Evolutionary conservation across 37 sponge, comb jelly and placozoan genomes (phyloP), one percentile per base, ranked within the genome.

Genomic region (Cladorhizidae sp.): DNA sequence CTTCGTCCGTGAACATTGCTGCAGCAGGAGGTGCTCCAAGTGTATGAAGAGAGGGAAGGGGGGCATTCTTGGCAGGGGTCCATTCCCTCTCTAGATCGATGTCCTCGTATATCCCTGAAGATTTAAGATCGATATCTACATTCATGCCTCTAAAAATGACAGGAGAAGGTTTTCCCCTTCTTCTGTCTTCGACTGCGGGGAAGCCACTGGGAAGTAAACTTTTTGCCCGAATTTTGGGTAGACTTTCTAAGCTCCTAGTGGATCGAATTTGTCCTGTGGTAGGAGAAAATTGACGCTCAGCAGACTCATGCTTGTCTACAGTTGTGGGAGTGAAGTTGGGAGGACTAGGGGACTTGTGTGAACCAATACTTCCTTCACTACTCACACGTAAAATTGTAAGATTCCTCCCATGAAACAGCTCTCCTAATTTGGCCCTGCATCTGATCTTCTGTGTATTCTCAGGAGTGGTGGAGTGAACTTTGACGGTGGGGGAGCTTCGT

Each of bases 401-500:
- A 54, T 20, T 20, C 12, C 17, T 12, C 55, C 17, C 69, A 26
- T n/a, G 29, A 64, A 64, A n/a, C 8, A 23, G 23, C 28, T 26
- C 9, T 9, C 28, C 29, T 9, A 23, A 23, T 64, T 64, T 25
- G 9, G 8, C 21, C 28, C 12, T 26, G n/a, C 12, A 42, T 52
- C 74, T 20, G 15, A 50, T 9, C 11, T 52, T 12, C 17, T 74
- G 74, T n/a, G 74, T 57, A 12, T 52, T 31, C 35, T 52, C 57
- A 15, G 74, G 63, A 26, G 62, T 59, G 42, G 39, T 58, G 39
- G 40, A 18, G 38, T 42, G 58, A 32, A n/a, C 57, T 3, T 12
- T 57, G n/a, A 76, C 40, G 1, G 37, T 32, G 1, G 76, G 76
- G 5, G 76, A 76, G 33, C 76, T 76, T 76, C 76, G 61, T 35